A percentile compares a stretch with the other conserved stretches of the same genome.
Evolutionary conservation across 2,113 vertebrate species (phyloP).

Genomic region (Nibea albiflora): DNA sequence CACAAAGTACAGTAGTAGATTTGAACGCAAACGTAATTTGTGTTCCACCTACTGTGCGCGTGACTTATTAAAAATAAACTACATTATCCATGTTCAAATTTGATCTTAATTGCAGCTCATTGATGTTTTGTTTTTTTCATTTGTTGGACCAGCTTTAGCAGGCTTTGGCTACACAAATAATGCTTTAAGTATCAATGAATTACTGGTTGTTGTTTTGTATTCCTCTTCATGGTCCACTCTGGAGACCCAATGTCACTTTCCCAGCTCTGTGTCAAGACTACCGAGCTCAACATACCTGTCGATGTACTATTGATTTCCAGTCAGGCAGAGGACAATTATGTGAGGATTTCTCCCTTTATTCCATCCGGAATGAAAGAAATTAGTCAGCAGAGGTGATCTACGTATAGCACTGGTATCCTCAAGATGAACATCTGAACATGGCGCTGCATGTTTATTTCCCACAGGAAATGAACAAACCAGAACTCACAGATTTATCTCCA

Average conservation of each 20-base stretch:
- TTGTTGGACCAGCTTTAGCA: neutral
- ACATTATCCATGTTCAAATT: neutral
- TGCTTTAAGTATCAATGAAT: too few relatives aligned
- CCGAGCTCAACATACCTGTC: neutral
- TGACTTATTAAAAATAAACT: neutral
- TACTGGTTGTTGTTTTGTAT: neutral
- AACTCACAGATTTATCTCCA: constrained; percentile 21
- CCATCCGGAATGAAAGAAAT: constrained; percentile 18
- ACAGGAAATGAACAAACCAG: neutral
- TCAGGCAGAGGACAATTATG: constrained; percentile 9
- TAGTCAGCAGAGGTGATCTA: neutral
- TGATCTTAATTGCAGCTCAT: too few relatives aligned
- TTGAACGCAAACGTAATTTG: too few relatives aligned
- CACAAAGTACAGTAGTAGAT: too few relatives aligned
- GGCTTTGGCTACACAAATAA: neutral
- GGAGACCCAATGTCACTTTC: neutral
- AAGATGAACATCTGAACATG: constrained; percentile 7
- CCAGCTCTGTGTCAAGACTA: neutral
- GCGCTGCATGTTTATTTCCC: constrained; percentile 15
- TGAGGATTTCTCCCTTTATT: neutral
- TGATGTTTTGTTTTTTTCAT: neutral
- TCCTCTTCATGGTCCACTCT: neutral
- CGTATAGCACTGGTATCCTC: neutral
- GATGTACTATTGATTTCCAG: constrained; percentile 14
- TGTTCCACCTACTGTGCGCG: neutral